Evolutionary conservation across 2,888 invertebrate species (phyloP).

Genomic region (Eupelmus urozonus): DNA sequence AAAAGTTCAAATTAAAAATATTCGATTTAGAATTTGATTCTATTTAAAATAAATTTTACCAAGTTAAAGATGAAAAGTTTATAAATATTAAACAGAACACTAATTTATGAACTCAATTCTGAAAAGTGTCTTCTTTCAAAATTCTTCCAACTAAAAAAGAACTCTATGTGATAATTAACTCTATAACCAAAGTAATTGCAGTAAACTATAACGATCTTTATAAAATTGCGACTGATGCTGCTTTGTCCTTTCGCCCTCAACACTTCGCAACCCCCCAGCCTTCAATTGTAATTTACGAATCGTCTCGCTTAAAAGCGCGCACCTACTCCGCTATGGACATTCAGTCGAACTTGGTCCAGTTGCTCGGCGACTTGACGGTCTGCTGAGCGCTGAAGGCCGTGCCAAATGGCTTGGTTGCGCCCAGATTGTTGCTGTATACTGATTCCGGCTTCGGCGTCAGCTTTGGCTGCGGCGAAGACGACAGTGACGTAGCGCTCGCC

Average conservation of each 20-base stretch:
- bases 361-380: slow-evolving; percentile 78
- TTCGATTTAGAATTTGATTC: neutral
- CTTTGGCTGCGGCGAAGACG: slow-evolving; percentile 52
- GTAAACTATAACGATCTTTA: neutral
- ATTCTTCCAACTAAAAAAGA: neutral
- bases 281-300: slow-evolving; percentile 36
- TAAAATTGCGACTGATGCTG: slow-evolving; percentile 14
- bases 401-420: slow-evolving; percentile 72
- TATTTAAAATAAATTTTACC: too few species aligned
- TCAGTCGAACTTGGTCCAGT: slow-evolving; percentile 82
- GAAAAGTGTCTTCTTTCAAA: neutral
- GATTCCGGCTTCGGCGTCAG: slow-evolving; percentile 47
- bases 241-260: slow-evolving; percentile 1
- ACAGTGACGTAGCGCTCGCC: slow-evolving; percentile 38
- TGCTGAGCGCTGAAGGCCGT: slow-evolving; percentile 71
- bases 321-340: slow-evolving; percentile 10
- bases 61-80: too few species aligned
- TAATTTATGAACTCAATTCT: too few species aligned
- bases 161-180: neutral
- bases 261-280: neutral
- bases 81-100: too few species aligned
- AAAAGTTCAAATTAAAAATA: neutral
- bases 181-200: neutral
- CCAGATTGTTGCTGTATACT: slow-evolving; percentile 65
- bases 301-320: neutral